Base-by-base conservation (phyloP, 2,888 invertebrate genomes). In the Oligia fasciuncula region DNA sequence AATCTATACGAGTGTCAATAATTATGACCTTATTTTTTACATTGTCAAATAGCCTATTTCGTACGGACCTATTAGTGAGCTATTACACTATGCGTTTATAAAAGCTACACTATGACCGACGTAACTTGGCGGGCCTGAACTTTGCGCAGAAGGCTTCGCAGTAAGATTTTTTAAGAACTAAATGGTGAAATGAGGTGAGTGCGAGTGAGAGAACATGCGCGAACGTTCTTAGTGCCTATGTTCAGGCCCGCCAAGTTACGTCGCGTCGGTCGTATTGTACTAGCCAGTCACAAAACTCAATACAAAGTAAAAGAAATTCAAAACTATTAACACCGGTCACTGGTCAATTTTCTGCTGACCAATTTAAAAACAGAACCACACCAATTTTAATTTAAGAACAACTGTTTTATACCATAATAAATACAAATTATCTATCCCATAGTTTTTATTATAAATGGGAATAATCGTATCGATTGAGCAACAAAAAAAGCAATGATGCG, bases 401-500 rank as follows among this genome's bases (percentile, higher is more conserved):
- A 86, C 80, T 87, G 87, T 86, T 86, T 81, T 77, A 57, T 76
- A 83, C 63, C 76, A 78, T 83, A 83, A 86, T 85, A 87, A 86
- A 87, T 86, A 86, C 76, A 84, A 73, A 81, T 87, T 88, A 88
- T 86, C 81, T 85, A 88, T 84, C 80, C 83, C 71, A 85, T 83
- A 87, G 76, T 84, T 88, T 86, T 89, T 88, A 84, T 84, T 84
- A 81, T 83, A 89, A 89, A 83, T 77, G 87, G 79, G 81, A 88
- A 88, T 89, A 87, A 89, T 87, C 78, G 87, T 74, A 77, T 84
- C 81, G 84, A 83, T 84, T 81, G 81, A 78, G 17, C 66, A 40
- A 79, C 91, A 92, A 94, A 95, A 95, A 94, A 94, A 88, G 92
- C 94, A 94, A 96, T 96, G 94, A 91, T 91, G 92, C 94, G 93